A percentile compares a stretch with the other conserved stretches of the same genome.
Conservation (phyloP, 1,140 invertebrate species). For the Anoplophora glabripennis region DNA sequence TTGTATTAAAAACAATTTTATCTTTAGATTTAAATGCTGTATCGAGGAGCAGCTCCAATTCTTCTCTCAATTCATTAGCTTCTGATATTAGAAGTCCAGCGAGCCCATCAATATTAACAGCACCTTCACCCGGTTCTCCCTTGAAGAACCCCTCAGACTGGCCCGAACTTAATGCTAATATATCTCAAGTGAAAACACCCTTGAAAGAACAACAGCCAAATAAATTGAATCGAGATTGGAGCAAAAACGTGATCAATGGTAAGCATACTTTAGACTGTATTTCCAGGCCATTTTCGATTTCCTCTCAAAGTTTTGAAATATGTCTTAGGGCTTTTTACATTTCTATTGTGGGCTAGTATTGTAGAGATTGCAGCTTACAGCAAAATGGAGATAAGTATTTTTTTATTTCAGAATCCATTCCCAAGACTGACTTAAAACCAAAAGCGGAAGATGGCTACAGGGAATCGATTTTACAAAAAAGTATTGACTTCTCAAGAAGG, state of each 20-base stretch:
- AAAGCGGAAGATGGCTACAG: conserved; percentile 41
- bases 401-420: conserved; percentile 33
- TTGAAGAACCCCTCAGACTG: conserved; percentile 34
- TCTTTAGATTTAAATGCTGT: conserved; percentile 35
- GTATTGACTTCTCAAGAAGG: conserved; percentile 60
- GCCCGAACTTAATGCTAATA: conserved; percentile 22
- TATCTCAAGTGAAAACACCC: conserved; percentile 35
- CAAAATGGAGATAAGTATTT: background rate
- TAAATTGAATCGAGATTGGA: conserved; percentile 40
- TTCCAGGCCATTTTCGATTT: conserved; percentile 2
- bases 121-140: conserved; percentile 34
- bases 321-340: too few relatives aligned
- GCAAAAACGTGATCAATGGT: conserved; percentile 38
- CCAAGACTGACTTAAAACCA: conserved; percentile 37
- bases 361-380: too few relatives aligned
- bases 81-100: conserved; percentile 46
- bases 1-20: too few relatives aligned
- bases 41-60: conserved; percentile 57
- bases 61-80: conserved; percentile 56
- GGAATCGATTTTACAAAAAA: conserved; percentile 50
- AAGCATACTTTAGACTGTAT: conserved; percentile 6
- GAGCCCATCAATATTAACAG: conserved; percentile 35
- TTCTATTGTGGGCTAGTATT: too few relatives aligned
- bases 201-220: conserved; percentile 46
- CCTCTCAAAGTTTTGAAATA: too few relatives aligned